Percentiles rank a stretch among this genome's conserved stretches.
Conservation (phyloP, 1,140 invertebrate genomes). For the Adoxophyes honmai region DNA sequence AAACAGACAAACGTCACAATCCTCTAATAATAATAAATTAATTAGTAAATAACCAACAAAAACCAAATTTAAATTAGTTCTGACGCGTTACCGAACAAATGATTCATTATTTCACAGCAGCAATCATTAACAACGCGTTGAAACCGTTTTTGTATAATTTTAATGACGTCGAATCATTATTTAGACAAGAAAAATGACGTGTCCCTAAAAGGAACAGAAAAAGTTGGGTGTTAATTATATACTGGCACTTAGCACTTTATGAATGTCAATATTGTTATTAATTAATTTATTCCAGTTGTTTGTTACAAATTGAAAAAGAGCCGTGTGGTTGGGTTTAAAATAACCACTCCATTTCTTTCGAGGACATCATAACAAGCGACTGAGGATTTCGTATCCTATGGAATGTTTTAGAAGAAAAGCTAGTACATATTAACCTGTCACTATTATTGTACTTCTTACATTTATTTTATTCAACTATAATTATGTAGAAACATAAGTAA, state of each 20-base stretch:
- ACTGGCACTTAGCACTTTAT: not conserved
- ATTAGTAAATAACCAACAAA: slow-evolving; percentile 2
- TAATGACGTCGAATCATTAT: slow-evolving; percentile 7
- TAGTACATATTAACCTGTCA: too few relatives aligned
- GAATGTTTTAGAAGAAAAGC: too few relatives aligned
- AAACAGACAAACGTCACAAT: too few relatives aligned
- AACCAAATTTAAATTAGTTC: slow-evolving; percentile 6
- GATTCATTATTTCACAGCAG: slow-evolving; percentile 3
- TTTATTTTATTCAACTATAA: too few relatives aligned
- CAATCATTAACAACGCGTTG: slow-evolving; percentile 14
- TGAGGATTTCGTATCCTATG: too few relatives aligned
- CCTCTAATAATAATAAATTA: not conserved
- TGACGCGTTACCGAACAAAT: not conserved
- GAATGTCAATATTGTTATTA: slow-evolving; percentile 3
- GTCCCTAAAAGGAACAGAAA: not conserved
- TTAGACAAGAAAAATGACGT: slow-evolving; percentile 13
- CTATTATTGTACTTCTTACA: too few relatives aligned
- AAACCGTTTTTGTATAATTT: slow-evolving; percentile 1
- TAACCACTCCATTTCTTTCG: too few relatives aligned
- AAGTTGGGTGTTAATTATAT: slow-evolving; percentile 3
- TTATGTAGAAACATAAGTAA: too few relatives aligned
- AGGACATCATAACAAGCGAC: too few relatives aligned
- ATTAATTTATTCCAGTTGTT: not conserved
- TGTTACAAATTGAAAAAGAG: not conserved
- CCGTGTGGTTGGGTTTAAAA: too few relatives aligned